Evolutionary conservation across 2,888 invertebrate genomes (phyloP), one percentile per base, ranked within the genome.

Genomic region (Troides aeacus): DNA sequence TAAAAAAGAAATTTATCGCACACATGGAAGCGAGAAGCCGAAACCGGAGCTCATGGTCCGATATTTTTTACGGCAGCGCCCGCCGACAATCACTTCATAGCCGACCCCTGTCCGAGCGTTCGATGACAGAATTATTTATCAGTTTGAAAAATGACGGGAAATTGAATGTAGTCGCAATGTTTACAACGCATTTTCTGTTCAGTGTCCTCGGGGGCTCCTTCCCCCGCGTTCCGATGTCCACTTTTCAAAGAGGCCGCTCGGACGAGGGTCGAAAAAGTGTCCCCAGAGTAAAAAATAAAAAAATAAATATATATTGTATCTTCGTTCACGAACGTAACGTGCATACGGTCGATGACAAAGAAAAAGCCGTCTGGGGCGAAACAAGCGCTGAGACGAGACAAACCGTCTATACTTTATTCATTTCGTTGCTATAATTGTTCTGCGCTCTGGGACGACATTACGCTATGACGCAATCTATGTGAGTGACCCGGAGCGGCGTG

Each of bases 131-230:
- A 93, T 93, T 93, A 93, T 93, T 93, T 93, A 93, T 93, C 93
- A 93, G 93, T 92, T 92, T 93, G 93, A 93, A 93, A 93, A 93
- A 93, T 93, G 93, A 93, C 93, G 90, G 90, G 92, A 93, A 93
- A 93, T 93, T 93, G 93, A 93, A 93, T 93, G 93, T 93, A 93
- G 89, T 93, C 91, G 91, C 93, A 87, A 93, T 93, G 93, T 93
- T 93, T 92, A 93, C 93, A 93, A 92, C 93, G 91, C 92, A 91
- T 92, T 93, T 90, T 92, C 88, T 90, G 90, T 89, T 85, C 88
- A 83, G 82, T 82, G 88, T 91, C 91, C 91, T 90, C 90, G 85
- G 92, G 92, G 92, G 90, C 90, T 87, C 84, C 90, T 90, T 90
- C 92, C 92, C 92, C 83, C 89, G 92, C 92, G 92, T 91, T 92